Evolutionary conservation across 2,113 vertebrate genomes (phyloP).

Genomic region (Paralichthys olivaceus): DNA sequence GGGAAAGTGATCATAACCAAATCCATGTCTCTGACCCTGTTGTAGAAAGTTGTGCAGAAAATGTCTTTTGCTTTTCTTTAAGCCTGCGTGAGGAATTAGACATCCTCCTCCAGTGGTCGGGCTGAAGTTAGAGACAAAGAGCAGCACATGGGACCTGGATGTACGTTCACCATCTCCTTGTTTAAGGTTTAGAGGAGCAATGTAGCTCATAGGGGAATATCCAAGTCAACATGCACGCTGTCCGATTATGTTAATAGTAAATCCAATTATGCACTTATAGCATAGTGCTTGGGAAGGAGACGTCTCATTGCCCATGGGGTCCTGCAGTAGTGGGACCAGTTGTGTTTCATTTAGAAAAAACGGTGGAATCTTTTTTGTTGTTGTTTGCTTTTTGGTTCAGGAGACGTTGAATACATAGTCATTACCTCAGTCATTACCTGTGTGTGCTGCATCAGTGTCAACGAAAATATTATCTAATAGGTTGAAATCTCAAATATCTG

Average conservation of each 20-base stretch:
- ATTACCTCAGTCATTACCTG: constrained; percentile 38
- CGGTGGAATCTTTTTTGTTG: constrained; percentile 43
- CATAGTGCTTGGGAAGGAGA: constrained; percentile 76
- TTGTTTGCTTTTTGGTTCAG: constrained; percentile 28
- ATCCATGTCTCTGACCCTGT: constrained; percentile 18
- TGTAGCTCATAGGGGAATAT: constrained; percentile 67
- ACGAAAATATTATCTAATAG: constrained; percentile 11
- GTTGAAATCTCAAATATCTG: constrained; percentile 7
- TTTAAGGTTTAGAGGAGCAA: constrained; percentile 64
- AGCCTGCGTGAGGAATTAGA: constrained; percentile 8
- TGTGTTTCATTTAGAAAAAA: constrained; percentile 55
- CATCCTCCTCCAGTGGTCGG: constrained; percentile 15
- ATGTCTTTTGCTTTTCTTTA: constrained; percentile 6
- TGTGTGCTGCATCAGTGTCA: constrained; percentile 47
- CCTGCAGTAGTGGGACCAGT: constrained; percentile 56
- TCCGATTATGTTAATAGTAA: constrained; percentile 82
- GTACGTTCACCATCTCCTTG: constrained; percentile 53
- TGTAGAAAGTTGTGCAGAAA: constrained; percentile 17
- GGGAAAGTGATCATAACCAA: constrained; percentile 15
- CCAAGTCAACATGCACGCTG: constrained; percentile 74
- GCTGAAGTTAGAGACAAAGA: constrained; percentile 59
- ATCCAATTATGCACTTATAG: constrained; percentile 83
- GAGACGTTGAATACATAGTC: constrained; percentile 19
- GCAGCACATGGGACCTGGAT: constrained; percentile 62
- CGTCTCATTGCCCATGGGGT: constrained; percentile 74